Conservation (phyloP, 2,113 vertebrate species). For the Motacilla alba region DNA sequence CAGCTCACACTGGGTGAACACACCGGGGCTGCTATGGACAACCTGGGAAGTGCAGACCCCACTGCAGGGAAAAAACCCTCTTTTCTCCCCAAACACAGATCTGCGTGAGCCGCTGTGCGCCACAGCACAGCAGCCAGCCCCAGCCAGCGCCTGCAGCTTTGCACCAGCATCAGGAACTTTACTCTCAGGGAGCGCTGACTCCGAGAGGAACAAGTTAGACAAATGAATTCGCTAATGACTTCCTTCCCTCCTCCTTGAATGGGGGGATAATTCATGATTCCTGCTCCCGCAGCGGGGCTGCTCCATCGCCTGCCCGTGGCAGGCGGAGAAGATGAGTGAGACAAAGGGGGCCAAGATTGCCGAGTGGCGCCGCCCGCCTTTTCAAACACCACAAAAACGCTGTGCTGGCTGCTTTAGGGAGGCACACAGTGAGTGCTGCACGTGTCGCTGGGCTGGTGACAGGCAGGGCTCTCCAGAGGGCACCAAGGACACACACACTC, state of each 20-base stretch:
- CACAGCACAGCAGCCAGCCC: not conserved
- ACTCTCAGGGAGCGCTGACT: not conserved
- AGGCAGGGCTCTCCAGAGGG: not conserved
- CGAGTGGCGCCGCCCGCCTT: not conserved
- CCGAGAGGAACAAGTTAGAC: constrained; percentile 47
- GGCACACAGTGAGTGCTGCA: not conserved
- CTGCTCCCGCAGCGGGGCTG: constrained; percentile 23
- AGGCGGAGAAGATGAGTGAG: not conserved
- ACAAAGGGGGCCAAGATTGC: not conserved
- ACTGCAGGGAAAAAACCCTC: not conserved
- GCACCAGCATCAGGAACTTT: not conserved
- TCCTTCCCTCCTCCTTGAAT: constrained; percentile 63
- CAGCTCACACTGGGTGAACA: not conserved
- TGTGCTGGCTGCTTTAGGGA: not conserved
- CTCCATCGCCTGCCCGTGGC: not conserved
- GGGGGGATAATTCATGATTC: constrained; percentile 48
- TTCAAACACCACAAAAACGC: not conserved
- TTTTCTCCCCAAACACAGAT: not conserved
- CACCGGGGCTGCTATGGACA: accelerated
- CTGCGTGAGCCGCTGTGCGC: not conserved
- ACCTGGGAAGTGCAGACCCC: accelerated
- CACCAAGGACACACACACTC: accelerated
- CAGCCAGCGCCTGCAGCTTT: not conserved
- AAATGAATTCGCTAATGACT: constrained; percentile 60
- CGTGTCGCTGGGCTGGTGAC: not conserved